phyloP scores from a whole-genome alignment of 2,113 vertebrate genomes.

The Haemorhous mexicanus region DNA sequence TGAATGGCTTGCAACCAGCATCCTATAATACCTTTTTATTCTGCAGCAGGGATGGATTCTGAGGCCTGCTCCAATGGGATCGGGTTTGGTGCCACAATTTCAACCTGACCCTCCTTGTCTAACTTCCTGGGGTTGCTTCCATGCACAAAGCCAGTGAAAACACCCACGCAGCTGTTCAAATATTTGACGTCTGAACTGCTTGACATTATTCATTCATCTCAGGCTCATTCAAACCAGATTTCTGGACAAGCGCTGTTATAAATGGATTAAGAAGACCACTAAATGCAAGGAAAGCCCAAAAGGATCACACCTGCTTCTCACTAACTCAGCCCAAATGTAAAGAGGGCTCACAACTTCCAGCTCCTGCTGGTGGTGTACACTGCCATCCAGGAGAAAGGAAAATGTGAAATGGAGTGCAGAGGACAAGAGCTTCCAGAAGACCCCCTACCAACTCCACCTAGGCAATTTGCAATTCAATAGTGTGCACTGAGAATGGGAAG shows the following conservation, averaged over 20 bases:
- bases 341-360: conserved; percentile 38
- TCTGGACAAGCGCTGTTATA: conserved; percentile 75
- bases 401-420: not conserved
- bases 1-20: rapidly evolving
- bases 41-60: not conserved
- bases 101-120: conserved; percentile 38
- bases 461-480: not conserved
- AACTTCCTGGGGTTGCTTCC: conserved; percentile 69
- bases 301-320: conserved; percentile 72
- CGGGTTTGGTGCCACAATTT: conserved; percentile 36
- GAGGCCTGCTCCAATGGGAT: not conserved
- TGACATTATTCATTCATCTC: conserved; percentile 81
- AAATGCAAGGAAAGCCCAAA: conserved; percentile 34
- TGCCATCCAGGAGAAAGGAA: not conserved
- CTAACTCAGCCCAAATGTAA: conserved; percentile 20
- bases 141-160: conserved; percentile 76
- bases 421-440: not conserved
- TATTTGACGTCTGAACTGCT: conserved; percentile 81
- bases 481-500: not conserved
- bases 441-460: rapidly evolving
- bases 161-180: conserved; percentile 80
- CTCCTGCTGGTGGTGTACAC: rapidly evolving
- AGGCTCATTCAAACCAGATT: conserved; percentile 76
- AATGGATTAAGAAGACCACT: conserved; percentile 71
- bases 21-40: not conserved